Conservation (phyloP, 1,140 invertebrate species). For the Drosophila watanabei region DNA sequence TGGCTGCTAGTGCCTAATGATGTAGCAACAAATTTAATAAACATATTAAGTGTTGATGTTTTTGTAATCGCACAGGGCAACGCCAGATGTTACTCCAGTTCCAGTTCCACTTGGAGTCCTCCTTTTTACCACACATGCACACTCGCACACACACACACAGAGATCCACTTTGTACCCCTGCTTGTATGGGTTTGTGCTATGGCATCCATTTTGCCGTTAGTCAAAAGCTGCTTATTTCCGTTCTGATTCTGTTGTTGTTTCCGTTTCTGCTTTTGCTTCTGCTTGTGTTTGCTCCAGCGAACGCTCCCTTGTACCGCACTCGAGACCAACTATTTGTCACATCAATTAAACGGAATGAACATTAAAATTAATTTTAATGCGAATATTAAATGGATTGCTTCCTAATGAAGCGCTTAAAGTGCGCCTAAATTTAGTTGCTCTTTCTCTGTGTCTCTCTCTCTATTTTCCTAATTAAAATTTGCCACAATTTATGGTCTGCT, state of each 20-base stretch:
- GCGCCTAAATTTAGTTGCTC: neutral
- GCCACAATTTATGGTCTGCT: slow-evolving; percentile 17
- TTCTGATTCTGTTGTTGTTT: slow-evolving; percentile 35
- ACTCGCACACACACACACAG: neutral
- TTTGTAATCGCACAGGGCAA: slow-evolving; percentile 70
- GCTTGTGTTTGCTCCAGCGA: neutral
- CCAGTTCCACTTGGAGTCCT: neutral
- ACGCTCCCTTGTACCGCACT: neutral
- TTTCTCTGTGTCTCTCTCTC: neutral
- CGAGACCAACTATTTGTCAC: slow-evolving; percentile 25
- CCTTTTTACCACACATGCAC: slow-evolving; percentile 8
- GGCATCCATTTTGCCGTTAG: slow-evolving; percentile 44
- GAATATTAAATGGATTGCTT: slow-evolving; percentile 36
- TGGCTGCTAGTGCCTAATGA: slow-evolving; percentile 82
- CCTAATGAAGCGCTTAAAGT: slow-evolving; percentile 31
- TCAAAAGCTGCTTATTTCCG: slow-evolving; percentile 56
- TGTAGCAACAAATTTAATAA: slow-evolving; percentile 85
- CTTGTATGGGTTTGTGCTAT: neutral
- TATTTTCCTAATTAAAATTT: slow-evolving; percentile 21
- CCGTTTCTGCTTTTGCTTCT: slow-evolving; percentile 1
- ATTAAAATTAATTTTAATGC: slow-evolving; percentile 51
- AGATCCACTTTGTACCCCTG: neutral
- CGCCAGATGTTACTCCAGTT: slow-evolving; percentile 38
- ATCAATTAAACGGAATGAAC: slow-evolving; percentile 41
- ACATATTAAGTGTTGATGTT: slow-evolving; percentile 84